These are phyloP conservation scores for Enteromius trimaculatus DNA, from an alignment of 2,797 vertebrate species.

Conservation along the genomic window DNA sequence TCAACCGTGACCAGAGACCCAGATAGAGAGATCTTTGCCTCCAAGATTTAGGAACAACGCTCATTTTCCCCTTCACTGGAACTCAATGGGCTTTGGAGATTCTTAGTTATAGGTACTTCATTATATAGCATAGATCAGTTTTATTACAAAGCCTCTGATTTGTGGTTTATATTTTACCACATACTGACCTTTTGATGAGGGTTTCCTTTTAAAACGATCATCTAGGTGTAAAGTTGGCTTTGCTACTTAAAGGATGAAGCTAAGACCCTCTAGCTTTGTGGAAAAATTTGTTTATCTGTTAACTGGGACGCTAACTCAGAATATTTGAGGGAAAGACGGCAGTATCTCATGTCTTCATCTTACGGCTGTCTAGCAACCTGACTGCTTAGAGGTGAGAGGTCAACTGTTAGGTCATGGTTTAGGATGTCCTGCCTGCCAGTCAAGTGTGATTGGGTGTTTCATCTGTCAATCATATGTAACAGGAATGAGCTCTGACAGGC, in stretches of 20 bases:
- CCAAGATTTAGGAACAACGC: slow-evolving; percentile 53
- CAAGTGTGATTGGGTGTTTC: slow-evolving; percentile 73
- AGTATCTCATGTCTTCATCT: slow-evolving; percentile 26
- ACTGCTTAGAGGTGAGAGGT: slow-evolving; percentile 62
- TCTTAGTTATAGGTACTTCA: slow-evolving; percentile 28
- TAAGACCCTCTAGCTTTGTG: background rate
- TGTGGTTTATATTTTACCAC: background rate
- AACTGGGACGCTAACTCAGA: slow-evolving; percentile 1
- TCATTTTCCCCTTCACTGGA: slow-evolving; percentile 36
- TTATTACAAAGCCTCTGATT: slow-evolving; percentile 13
- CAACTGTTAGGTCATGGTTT: slow-evolving; percentile 68
- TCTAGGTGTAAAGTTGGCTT: background rate
- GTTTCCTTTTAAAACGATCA: background rate
- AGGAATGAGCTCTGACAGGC: slow-evolving; percentile 67
- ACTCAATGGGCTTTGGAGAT: slow-evolving; percentile 17
- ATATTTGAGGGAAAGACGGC: background rate
- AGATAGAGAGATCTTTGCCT: slow-evolving; percentile 48
- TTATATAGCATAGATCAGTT: slow-evolving; percentile 12
- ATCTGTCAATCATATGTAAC: slow-evolving; percentile 73
- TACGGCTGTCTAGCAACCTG: slow-evolving; percentile 61
- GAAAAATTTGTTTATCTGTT: background rate
- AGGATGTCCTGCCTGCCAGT: slow-evolving; percentile 78
- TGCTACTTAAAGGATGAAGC: background rate
- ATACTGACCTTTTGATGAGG: background rate
- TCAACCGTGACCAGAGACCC: slow-evolving; percentile 48